Evolutionary conservation across 1,140 invertebrate genomes (phyloP).

Genomic region (Marisa cornuarietis): DNA sequence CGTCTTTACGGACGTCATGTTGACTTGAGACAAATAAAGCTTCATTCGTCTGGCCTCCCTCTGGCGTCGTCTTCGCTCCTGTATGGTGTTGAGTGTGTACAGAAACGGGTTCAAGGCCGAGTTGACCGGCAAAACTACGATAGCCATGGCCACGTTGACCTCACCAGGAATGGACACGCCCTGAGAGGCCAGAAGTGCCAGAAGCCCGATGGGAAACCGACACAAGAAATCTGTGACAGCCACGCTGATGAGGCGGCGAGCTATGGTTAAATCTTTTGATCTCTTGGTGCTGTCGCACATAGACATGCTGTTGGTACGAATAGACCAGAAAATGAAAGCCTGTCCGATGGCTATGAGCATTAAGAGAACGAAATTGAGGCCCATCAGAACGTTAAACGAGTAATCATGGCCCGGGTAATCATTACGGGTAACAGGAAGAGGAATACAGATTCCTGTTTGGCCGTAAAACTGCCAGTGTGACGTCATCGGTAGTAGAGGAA

Average conservation of each 20-base stretch:
- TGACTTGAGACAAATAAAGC: too few relatives aligned
- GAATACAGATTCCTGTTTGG: constrained; percentile 35
- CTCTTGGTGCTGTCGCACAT: not conserved
- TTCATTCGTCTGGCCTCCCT: too few relatives aligned
- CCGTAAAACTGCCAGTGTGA: constrained; percentile 38
- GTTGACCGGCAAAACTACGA: too few relatives aligned
- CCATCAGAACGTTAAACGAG: constrained; percentile 32
- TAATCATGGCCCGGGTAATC: constrained; percentile 33
- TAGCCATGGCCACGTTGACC: too few relatives aligned
- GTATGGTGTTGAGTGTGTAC: too few relatives aligned
- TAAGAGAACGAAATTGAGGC: constrained; percentile 38
- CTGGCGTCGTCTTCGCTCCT: too few relatives aligned
- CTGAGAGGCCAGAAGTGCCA: too few relatives aligned
- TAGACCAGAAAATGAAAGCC: constrained; percentile 31
- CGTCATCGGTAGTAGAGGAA: constrained; percentile 24
- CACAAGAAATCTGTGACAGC: too few relatives aligned
- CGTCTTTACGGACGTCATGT: not conserved
- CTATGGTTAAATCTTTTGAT: constrained; percentile 28
- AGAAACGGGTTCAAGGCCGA: too few relatives aligned
- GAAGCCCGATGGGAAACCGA: too few relatives aligned
- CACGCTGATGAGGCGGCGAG: constrained; percentile 30
- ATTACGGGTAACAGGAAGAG: constrained; percentile 32
- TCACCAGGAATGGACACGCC: too few relatives aligned
- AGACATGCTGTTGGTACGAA: constrained; percentile 13
- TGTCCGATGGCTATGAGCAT: constrained; percentile 34